phyloP scores from a whole-genome alignment of 2,888 invertebrate genomes.

The Microctonus hyperodae region DNA sequence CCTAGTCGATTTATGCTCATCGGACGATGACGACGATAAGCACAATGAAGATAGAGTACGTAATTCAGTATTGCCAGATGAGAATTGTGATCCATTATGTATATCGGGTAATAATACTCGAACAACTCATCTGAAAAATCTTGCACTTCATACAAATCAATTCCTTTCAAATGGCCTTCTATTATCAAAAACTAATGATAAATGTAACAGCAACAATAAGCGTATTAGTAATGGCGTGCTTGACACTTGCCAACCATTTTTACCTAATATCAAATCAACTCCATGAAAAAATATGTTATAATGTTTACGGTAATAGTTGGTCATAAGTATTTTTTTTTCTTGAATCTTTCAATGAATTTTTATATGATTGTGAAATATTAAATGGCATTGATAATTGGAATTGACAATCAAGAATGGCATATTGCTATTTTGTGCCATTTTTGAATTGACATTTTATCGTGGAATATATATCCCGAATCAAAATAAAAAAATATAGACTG shows the following conservation, averaged over 20 bases:
- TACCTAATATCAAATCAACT: constrained; percentile 42
- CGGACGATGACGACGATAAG: constrained; percentile 68
- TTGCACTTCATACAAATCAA: constrained; percentile 39
- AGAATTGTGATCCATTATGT: constrained; percentile 50
- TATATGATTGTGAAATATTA: not conserved
- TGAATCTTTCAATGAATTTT: not conserved
- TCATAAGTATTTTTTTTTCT: not conserved
- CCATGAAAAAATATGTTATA: constrained; percentile 35
- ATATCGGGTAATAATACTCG: constrained; percentile 14
- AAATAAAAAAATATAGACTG: not conserved
- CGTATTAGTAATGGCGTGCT: constrained; percentile 38
- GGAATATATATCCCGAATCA: not conserved
- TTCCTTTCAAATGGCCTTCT: constrained; percentile 41
- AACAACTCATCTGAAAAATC: constrained; percentile 40
- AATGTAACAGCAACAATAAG: constrained; percentile 37
- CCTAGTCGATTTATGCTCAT: constrained; percentile 72
- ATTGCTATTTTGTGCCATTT: not conserved
- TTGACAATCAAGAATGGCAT: not conserved
- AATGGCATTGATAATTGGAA: not conserved
- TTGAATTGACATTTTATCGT: not conserved
- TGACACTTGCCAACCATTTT: constrained; percentile 37
- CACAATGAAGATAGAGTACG: constrained; percentile 46
- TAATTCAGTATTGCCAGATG: constrained; percentile 43
- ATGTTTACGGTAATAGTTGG: not conserved
- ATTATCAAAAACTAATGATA: constrained; percentile 39